A percentile compares a stretch with the other conserved stretches of the same genome.
Conservation (phyloP, 1,140 invertebrate genomes). For the Bombyx mandarina region DNA sequence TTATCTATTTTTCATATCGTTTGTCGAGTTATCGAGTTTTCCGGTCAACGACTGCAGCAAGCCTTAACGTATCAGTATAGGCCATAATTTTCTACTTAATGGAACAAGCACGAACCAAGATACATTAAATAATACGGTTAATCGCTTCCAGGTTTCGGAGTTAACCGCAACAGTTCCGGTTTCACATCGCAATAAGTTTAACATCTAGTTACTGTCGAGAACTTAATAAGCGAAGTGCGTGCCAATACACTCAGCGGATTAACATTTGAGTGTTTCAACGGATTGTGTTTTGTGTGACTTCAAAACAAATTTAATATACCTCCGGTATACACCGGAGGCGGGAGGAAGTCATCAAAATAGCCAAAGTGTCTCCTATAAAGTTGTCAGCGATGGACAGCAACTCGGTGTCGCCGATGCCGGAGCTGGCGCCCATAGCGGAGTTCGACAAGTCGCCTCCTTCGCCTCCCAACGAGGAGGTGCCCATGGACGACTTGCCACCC, state of each 20-base stretch:
- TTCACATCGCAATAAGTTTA: constrained; percentile 10
- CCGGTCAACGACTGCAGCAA: constrained; percentile 15
- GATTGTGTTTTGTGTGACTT: constrained; percentile 1
- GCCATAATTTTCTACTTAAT: constrained; percentile 1
- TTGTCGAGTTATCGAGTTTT: constrained; percentile 3
- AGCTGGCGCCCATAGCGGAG: constrained; percentile 75
- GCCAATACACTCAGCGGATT: constrained; percentile 10
- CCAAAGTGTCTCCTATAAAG: constrained; percentile 72
- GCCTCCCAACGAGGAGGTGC: constrained; percentile 72
- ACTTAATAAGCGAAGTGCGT: too few species aligned
- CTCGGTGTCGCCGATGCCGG: constrained; percentile 75
- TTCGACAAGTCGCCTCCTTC: constrained; percentile 77
- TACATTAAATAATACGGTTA: constrained; percentile 30
- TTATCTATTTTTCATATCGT: not conserved
- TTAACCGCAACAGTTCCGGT: constrained; percentile 17
- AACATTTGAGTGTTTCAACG: constrained; percentile 5
- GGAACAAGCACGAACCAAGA: constrained; percentile 11
- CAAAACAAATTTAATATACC: constrained; percentile 3
- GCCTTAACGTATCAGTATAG: too few species aligned
- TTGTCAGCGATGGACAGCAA: constrained; percentile 74
- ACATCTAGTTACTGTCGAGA: too few species aligned
- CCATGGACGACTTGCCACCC: constrained; percentile 74
- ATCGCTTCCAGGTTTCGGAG: constrained; percentile 34
- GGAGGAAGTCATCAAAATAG: constrained; percentile 33
- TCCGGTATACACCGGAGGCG: constrained; percentile 41